phyloP scores from a whole-genome alignment of 1,140 invertebrate species.

The Zaprionus vittiger region DNA sequence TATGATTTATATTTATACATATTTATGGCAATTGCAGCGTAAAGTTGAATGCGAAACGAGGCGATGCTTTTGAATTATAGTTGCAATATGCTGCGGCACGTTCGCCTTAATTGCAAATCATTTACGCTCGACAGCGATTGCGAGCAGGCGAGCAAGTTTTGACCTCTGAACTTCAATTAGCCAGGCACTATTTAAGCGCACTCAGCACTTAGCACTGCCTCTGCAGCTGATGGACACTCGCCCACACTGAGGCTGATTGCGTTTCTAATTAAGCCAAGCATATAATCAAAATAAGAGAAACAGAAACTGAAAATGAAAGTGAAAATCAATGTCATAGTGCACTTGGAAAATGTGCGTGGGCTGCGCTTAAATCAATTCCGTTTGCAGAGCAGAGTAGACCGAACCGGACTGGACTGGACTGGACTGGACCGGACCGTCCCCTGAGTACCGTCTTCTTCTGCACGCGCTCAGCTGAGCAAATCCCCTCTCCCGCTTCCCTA shows the following conservation, averaged over 20 bases:
- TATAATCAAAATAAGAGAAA: conserved; percentile 29
- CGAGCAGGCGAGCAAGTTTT: conserved; percentile 4
- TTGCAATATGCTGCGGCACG: not conserved
- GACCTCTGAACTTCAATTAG: conserved; percentile 26
- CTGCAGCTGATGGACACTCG: not conserved
- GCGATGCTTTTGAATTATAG: not conserved
- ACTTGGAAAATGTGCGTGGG: conserved; percentile 25
- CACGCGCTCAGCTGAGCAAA: not conserved
- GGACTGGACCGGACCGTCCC: not conserved
- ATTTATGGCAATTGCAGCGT: conserved; percentile 21
- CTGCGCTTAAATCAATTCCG: conserved; percentile 9
- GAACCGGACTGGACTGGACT: not conserved
- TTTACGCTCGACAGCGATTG: not conserved
- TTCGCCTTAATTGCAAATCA: not conserved
- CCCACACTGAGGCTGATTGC: conserved; percentile 20
- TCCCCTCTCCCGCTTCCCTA: not conserved
- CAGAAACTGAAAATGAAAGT: not conserved
- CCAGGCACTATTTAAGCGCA: not conserved
- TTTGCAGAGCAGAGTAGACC: not conserved
- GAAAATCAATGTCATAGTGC: conserved; percentile 44
- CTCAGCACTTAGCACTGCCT: not conserved
- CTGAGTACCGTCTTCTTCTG: not conserved
- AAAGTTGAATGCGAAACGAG: not conserved
- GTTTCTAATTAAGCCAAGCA: conserved; percentile 61
- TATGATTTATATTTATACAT: conserved; percentile 2